Evolutionary conservation across 2,888 invertebrate genomes (phyloP).

Genomic region (Drosophila meridiana): DNA sequence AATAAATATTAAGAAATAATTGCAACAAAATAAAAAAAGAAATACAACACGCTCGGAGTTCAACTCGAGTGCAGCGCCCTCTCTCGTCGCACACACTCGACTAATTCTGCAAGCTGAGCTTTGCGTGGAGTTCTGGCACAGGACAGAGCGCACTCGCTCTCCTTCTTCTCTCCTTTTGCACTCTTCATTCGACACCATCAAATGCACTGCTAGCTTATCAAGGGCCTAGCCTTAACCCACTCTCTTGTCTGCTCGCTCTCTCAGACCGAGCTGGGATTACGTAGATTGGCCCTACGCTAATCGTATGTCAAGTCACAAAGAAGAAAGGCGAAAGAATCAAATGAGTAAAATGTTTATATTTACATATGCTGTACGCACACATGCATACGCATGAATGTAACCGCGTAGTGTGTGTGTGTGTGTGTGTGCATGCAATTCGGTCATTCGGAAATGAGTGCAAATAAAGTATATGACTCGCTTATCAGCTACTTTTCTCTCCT

Average conservation of each 20-base stretch:
- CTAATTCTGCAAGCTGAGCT: background rate
- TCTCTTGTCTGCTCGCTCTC: conserved; percentile 1
- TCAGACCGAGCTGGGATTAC: conserved; percentile 4
- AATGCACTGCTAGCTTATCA: background rate
- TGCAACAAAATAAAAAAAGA: background rate
- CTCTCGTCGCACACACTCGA: background rate
- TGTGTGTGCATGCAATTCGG: conserved; percentile 44
- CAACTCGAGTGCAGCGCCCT: conserved; percentile 2
- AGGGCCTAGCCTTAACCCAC: conserved; percentile 1
- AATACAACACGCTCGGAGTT: background rate
- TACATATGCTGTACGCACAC: conserved; percentile 5
- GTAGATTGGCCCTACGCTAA: conserved; percentile 23
- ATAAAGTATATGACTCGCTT: conserved; percentile 37
- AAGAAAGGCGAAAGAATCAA: conserved; percentile 18
- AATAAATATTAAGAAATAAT: background rate
- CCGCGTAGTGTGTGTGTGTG: background rate
- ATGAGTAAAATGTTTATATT: conserved; percentile 21
- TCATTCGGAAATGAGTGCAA: conserved; percentile 46
- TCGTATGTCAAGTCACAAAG: conserved; percentile 26
- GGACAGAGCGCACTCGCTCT: conserved; percentile 1
- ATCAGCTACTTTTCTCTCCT: conserved; percentile 31
- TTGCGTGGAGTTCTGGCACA: background rate
- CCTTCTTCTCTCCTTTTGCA: background rate
- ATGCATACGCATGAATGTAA: background rate
- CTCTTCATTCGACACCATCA: background rate